phyloP scores from a whole-genome alignment of 2,797 vertebrate species.

The Potorous gilbertii region DNA sequence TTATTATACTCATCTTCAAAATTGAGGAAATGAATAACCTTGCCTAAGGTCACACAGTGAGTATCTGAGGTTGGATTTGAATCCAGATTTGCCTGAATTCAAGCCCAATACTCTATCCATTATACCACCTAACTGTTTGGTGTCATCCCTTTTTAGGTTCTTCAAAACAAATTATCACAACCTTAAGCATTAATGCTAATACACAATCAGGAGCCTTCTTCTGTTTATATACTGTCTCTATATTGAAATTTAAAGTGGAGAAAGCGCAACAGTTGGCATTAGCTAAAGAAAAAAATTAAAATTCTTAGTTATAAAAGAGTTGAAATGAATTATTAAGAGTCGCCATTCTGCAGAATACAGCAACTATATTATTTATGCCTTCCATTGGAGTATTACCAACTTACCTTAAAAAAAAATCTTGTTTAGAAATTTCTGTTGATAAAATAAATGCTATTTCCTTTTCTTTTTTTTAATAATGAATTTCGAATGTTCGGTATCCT shows the following conservation, averaged over 20 bases:
- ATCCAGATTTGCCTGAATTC: neutral
- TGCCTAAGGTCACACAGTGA: neutral
- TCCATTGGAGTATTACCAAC: conserved; percentile 29
- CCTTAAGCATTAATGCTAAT: conserved; percentile 2
- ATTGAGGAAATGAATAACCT: neutral
- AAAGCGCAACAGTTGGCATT: neutral
- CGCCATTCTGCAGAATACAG: conserved; percentile 21
- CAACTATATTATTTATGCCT: conserved; percentile 34
- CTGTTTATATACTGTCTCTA: neutral
- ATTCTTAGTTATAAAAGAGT: neutral
- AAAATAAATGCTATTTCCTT: conserved; percentile 48
- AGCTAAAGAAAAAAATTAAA: neutral
- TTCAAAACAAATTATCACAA: conserved; percentile 6
- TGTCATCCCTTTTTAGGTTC: conserved; percentile 20
- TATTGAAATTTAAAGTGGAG: conserved; percentile 3
- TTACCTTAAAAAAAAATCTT: neutral
- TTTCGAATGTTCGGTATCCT: neutral
- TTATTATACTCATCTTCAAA: neutral
- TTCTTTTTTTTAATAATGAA: conserved; percentile 56
- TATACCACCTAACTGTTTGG: neutral
- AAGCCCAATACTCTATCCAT: neutral
- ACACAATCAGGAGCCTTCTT: neutral
- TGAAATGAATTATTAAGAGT: conserved; percentile 32
- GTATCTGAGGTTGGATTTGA: neutral
- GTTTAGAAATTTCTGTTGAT: conserved; percentile 45